These are phyloP conservation scores for Aegithalos caudatus DNA, from an alignment of 2,113 vertebrate genomes.

Conservation along the genomic window DNA sequence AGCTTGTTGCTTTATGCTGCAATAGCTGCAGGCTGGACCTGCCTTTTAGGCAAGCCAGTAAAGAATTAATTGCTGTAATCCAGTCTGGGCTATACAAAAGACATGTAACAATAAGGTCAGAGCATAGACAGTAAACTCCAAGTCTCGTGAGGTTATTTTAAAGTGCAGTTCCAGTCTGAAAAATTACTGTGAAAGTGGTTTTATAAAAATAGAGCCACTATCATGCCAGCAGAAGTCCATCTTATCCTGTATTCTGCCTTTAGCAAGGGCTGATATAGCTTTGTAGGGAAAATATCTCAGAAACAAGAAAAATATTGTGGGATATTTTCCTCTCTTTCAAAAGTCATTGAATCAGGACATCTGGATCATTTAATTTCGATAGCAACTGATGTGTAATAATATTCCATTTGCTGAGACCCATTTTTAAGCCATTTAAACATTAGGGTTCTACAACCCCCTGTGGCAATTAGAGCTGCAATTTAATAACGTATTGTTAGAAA, in stretches of 20 bases:
- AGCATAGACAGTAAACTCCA: neutral
- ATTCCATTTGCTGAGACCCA: neutral
- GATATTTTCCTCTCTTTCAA: neutral
- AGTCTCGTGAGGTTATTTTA: neutral
- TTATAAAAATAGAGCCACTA: neutral
- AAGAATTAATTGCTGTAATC: conserved; percentile 62
- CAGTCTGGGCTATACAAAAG: conserved; percentile 41
- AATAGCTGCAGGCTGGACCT: conserved; percentile 41
- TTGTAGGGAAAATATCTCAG: neutral
- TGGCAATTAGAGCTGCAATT: conserved; percentile 52
- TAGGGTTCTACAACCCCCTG: neutral
- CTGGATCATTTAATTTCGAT: conserved; percentile 45
- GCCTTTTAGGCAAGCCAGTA: conserved; percentile 33
- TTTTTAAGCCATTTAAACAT: conserved; percentile 21
- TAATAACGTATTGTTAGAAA: conserved; percentile 58
- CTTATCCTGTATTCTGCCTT: neutral
- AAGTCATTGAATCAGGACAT: neutral
- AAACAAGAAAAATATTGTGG: neutral
- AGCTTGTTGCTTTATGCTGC: conserved; percentile 49
- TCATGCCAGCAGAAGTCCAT: neutral
- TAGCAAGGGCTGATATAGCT: neutral
- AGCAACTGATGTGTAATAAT: neutral
- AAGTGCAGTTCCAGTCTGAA: neutral
- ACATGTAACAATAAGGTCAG: conserved; percentile 24
- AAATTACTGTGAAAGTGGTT: neutral